Percentiles rank a stretch among this genome's conserved stretches.
Evolutionary conservation across 1,140 invertebrate species (phyloP).

Genomic region (Wasmannia auropunctata): DNA sequence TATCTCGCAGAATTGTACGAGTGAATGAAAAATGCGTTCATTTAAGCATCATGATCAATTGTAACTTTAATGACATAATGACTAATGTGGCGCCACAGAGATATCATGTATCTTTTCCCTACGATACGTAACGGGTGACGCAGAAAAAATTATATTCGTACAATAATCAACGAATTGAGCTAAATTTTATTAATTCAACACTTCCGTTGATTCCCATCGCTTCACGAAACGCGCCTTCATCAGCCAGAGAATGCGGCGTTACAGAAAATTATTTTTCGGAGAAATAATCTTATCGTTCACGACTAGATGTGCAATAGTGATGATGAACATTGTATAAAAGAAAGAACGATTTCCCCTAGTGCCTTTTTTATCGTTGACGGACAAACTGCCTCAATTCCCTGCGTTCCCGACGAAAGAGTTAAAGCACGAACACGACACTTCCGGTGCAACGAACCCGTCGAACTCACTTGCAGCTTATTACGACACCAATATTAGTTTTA

Average conservation of each 20-base stretch:
- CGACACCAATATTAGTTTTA: conserved; percentile 74
- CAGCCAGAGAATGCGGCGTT: not conserved
- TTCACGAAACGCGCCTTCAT: not conserved
- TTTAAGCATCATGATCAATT: conserved; percentile 34
- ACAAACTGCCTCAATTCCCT: conserved; percentile 51
- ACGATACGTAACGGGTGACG: not conserved
- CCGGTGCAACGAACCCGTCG: conserved; percentile 75
- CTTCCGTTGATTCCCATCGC: not conserved
- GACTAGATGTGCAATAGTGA: not conserved
- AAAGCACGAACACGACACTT: conserved; percentile 73
- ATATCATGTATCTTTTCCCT: not conserved
- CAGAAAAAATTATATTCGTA: not conserved
- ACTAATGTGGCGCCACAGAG: conserved; percentile 10
- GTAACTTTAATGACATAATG: conserved; percentile 31
- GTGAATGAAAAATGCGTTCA: not conserved
- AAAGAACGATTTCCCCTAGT: conserved; percentile 9
- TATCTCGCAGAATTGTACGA: conserved; percentile 27
- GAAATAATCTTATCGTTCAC: not conserved
- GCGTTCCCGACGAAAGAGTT: conserved; percentile 69
- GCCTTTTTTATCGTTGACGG: conserved; percentile 56
- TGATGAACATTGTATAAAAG: conserved; percentile 6
- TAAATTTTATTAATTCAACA: not conserved
- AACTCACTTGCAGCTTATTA: conserved; percentile 62
- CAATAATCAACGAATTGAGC: not conserved
- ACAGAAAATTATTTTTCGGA: not conserved